Evolutionary conservation across 2,113 vertebrate species (phyloP).

Genomic region (Chiloscyllium plagiosum): DNA sequence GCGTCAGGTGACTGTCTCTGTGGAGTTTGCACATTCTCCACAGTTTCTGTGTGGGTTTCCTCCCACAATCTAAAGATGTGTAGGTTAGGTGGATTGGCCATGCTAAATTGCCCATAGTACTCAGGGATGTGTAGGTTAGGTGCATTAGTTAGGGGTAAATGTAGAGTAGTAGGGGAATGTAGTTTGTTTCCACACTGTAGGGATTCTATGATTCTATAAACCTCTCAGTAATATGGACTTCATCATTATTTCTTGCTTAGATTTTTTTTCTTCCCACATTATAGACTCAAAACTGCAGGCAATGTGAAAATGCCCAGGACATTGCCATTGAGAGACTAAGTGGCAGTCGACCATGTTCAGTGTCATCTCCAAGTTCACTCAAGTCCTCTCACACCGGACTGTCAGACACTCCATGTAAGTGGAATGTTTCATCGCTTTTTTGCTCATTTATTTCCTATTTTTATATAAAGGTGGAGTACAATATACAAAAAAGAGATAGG

Average conservation of each 20-base stretch:
- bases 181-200: too few relatives aligned
- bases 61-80: too few relatives aligned
- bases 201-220: neutral
- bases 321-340: conserved; percentile 55
- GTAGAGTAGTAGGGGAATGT: too few relatives aligned
- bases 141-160: too few relatives aligned
- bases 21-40: too few relatives aligned
- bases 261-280: neutral
- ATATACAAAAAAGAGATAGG: neutral
- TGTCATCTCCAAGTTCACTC: conserved; percentile 65
- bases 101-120: too few relatives aligned
- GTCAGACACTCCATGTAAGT: conserved; percentile 71
- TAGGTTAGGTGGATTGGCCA: too few relatives aligned
- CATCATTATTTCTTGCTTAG: neutral
- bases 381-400: conserved; percentile 61
- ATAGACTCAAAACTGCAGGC: conserved; percentile 62
- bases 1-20: too few relatives aligned
- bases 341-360: conserved; percentile 49
- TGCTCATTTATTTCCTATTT: neutral
- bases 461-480: neutral
- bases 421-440: neutral
- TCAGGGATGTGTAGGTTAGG: too few relatives aligned
- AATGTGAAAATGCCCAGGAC: conserved; percentile 49
- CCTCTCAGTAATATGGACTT: neutral
- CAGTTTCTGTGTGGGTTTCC: too few relatives aligned